Evolutionary conservation across 2,888 invertebrate species (phyloP).

Genomic region (Hipparchia sbordonii): DNA sequence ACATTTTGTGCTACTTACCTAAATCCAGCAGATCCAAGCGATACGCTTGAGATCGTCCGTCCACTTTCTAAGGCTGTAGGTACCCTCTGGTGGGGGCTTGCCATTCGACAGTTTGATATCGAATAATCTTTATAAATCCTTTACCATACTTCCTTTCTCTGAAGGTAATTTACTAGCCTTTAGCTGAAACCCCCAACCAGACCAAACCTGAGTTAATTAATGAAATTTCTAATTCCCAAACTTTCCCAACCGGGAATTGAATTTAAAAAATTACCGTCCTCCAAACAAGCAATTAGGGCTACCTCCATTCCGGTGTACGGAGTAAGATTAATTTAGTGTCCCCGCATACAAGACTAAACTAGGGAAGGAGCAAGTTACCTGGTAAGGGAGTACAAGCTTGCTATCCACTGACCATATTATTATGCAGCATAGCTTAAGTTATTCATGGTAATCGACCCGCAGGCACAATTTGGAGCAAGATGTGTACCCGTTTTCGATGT

Average conservation of each 20-base stretch:
- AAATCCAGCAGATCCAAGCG: too few relatives aligned
- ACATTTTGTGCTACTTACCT: too few relatives aligned
- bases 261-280: background rate
- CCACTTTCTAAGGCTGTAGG: too few relatives aligned
- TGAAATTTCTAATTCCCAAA: too few relatives aligned
- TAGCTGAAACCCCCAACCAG: too few relatives aligned
- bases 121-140: too few relatives aligned
- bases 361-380: slow-evolving; percentile 17
- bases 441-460: slow-evolving; percentile 21
- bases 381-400: slow-evolving; percentile 6
- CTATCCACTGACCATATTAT: slow-evolving; percentile 18
- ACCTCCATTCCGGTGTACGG: background rate
- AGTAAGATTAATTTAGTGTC: slow-evolving; percentile 15
- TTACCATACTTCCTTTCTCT: too few relatives aligned
- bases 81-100: too few relatives aligned
- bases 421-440: slow-evolving; percentile 20
- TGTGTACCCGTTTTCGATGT: slow-evolving; percentile 9
- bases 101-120: too few relatives aligned
- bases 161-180: too few relatives aligned
- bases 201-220: too few relatives aligned
- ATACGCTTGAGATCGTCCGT: too few relatives aligned
- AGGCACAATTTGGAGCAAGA: slow-evolving; percentile 13
- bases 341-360: slow-evolving; percentile 5
- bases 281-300: background rate
- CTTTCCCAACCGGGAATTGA: background rate